Conservation (phyloP, 2,113 vertebrate species). For the Vulpes lagopus region DNA sequence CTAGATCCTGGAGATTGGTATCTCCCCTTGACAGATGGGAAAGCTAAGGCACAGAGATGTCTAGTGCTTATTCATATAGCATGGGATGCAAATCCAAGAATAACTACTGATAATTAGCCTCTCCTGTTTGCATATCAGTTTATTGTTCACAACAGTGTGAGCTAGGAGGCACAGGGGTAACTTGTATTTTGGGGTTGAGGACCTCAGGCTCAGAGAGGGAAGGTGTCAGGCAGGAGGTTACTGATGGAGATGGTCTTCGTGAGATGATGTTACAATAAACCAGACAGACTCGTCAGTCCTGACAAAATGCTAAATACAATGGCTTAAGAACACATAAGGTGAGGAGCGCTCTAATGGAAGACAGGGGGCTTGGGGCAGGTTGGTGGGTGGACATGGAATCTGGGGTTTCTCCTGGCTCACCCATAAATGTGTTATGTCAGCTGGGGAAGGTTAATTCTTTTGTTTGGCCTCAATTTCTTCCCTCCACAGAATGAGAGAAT, state of each 20-base stretch:
- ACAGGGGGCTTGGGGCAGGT: background rate
- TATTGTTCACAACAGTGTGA: too few relatives aligned
- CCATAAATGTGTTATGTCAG: background rate
- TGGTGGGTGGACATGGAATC: too few relatives aligned
- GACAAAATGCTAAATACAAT: background rate
- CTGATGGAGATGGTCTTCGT: background rate
- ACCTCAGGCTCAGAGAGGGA: background rate
- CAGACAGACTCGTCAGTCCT: background rate
- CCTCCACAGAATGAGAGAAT: background rate
- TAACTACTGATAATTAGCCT: background rate
- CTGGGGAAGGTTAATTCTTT: background rate
- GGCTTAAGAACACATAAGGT: accelerated
- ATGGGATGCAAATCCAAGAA: background rate
- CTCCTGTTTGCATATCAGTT: background rate
- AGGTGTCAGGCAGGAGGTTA: background rate
- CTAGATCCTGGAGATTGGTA: background rate
- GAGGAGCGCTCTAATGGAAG: accelerated
- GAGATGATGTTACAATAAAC: background rate
- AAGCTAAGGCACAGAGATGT: background rate
- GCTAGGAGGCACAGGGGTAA: background rate
- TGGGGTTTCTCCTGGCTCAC: background rate
- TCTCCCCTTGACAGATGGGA: background rate
- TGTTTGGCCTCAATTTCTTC: background rate
- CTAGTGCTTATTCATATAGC: background rate
- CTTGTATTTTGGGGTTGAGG: background rate